Percentiles rank a stretch among this genome's conserved stretches.
Evolutionary conservation across 2,888 invertebrate species (phyloP).

Genomic region (Drosophila rellima): DNA sequence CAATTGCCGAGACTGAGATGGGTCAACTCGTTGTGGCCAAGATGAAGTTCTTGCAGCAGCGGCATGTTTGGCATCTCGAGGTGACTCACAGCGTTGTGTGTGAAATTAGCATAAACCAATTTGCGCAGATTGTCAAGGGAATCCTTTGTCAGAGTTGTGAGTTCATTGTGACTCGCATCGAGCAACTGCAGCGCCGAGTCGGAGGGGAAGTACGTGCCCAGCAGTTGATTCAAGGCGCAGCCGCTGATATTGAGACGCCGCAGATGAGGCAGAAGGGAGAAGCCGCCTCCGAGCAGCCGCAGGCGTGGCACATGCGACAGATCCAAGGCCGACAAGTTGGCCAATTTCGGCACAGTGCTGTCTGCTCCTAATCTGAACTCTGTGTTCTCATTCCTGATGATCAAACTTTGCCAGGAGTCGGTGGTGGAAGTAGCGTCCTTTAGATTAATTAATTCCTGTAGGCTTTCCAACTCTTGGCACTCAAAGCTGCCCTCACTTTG

Average conservation of each 20-base stretch:
- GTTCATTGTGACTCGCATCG: conserved; percentile 81
- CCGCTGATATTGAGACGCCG: conserved; percentile 77
- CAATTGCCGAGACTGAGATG: conserved; percentile 66
- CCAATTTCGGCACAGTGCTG: conserved; percentile 24
- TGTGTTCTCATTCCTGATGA: conserved; percentile 55
- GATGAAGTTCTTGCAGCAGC: conserved; percentile 69
- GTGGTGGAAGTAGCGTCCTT: conserved; percentile 9
- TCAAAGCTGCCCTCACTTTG: conserved; percentile 40
- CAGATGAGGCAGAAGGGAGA: conserved; percentile 71
- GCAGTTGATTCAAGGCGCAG: conserved; percentile 63
- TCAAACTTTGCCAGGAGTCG: conserved; percentile 55
- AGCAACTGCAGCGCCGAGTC: conserved; percentile 66
- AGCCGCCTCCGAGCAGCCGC: conserved; percentile 65
- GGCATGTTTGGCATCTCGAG: conserved; percentile 66
- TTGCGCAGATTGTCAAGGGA: conserved; percentile 63
- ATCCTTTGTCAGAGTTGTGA: conserved; percentile 61
- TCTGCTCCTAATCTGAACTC: conserved; percentile 53
- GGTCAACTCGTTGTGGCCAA: conserved; percentile 77
- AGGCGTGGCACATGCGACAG: conserved; percentile 73
- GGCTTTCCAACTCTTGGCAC: conserved; percentile 61
- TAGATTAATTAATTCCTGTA: conserved; percentile 50
- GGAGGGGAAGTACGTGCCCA: conserved; percentile 60
- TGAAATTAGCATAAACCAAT: conserved; percentile 77
- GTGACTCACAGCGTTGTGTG: conserved; percentile 70
- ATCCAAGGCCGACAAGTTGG: conserved; percentile 66